Percentiles rank a stretch among this genome's conserved stretches.
Conservation (phyloP, 2,888 invertebrate species). For the Lypha dubia region DNA sequence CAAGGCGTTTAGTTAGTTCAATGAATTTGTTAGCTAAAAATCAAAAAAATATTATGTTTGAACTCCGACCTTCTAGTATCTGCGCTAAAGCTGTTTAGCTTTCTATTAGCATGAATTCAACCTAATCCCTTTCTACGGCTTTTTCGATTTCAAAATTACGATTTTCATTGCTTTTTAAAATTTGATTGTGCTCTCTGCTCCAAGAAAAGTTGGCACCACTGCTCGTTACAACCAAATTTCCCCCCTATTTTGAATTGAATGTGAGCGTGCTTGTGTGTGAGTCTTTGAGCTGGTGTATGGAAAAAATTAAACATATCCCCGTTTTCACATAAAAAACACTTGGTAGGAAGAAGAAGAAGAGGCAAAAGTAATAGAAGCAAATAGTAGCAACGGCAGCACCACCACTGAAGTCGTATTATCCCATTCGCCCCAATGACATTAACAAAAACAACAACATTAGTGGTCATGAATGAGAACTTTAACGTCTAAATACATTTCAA, state of each 20-base stretch:
- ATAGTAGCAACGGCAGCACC: slow-evolving; percentile 8
- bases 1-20: too few species aligned
- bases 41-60: too few species aligned
- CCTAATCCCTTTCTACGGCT: too few species aligned
- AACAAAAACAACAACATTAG: slow-evolving; percentile 28
- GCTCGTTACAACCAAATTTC: slow-evolving; percentile 29
- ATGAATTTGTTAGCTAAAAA: too few species aligned
- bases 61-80: too few species aligned
- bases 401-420: slow-evolving; percentile 43
- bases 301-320: slow-evolving; percentile 33
- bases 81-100: too few species aligned
- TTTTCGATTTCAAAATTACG: too few species aligned
- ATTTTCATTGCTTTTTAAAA: too few species aligned
- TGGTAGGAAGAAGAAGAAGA: slow-evolving; percentile 14
- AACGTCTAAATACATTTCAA: slow-evolving; percentile 25
- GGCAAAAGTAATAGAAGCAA: slow-evolving; percentile 33
- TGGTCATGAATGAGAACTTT: slow-evolving; percentile 33
- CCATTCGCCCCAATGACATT: slow-evolving; percentile 20
- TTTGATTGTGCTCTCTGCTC: too few species aligned
- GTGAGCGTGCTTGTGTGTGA: background rate
- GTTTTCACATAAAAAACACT: slow-evolving; percentile 31
- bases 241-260: background rate
- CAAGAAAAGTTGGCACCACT: too few species aligned
- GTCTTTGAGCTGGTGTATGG: background rate
- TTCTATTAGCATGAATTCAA: too few species aligned